Evolutionary conservation across 2,797 vertebrate genomes (phyloP).

Genomic region (Aphelocoma californica): DNA sequence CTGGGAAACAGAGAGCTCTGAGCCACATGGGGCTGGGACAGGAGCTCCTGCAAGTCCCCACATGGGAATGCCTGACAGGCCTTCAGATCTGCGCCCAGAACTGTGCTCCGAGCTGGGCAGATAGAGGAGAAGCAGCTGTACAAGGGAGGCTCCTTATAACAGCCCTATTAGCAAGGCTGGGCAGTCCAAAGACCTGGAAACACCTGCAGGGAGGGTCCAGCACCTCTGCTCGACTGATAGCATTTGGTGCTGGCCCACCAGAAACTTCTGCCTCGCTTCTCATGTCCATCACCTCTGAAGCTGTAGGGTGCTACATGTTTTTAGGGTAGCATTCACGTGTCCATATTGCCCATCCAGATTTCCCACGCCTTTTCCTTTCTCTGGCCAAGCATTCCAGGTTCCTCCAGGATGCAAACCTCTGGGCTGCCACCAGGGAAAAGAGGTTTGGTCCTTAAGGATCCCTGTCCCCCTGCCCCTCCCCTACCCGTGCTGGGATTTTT

Average conservation of each 20-base stretch:
- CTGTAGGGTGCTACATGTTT: fast-evolving
- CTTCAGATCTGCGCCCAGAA: not conserved
- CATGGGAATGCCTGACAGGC: fast-evolving
- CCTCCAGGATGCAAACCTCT: not conserved
- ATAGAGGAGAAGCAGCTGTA: not conserved
- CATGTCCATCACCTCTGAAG: fast-evolving
- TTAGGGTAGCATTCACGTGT: fast-evolving
- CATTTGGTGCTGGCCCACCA: fast-evolving
- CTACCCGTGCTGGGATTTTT: not conserved
- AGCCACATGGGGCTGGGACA: not conserved
- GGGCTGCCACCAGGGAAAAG: not conserved
- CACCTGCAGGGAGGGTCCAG: not conserved
- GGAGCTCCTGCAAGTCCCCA: fast-evolving
- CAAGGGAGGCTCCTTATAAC: not conserved
- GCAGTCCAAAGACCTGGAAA: not conserved
- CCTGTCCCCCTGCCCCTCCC: fast-evolving
- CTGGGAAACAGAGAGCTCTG: not conserved
- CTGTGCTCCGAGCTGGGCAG: not conserved
- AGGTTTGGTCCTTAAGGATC: not conserved
- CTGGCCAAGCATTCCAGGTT: not conserved
- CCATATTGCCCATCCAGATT: not conserved
- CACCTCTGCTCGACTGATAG: not conserved
- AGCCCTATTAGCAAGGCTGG: fast-evolving
- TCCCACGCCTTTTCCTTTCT: not conserved
- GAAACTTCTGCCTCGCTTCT: not conserved